Conservation (phyloP, 2,113 vertebrate species). For the Melanocharis versteri region DNA sequence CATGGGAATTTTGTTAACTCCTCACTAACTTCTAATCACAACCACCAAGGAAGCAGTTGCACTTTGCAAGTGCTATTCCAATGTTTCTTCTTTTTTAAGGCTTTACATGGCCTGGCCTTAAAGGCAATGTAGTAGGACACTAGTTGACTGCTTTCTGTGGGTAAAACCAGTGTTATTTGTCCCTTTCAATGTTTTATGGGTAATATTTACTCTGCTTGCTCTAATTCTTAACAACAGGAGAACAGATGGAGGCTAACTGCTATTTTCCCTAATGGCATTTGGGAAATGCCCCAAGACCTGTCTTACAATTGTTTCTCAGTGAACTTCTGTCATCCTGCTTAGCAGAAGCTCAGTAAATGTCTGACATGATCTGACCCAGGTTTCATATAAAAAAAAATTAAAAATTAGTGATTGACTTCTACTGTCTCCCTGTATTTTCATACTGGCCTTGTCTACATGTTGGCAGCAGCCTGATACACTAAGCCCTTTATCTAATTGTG, state of each 20-base stretch:
- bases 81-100: neutral
- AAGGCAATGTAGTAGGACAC: neutral
- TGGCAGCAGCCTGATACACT: neutral
- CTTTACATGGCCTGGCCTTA: neutral
- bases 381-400: neutral
- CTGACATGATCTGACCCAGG: neutral
- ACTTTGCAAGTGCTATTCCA: neutral
- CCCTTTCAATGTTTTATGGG: neutral
- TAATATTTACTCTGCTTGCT: neutral
- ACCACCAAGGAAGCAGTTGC: neutral
- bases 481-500: neutral
- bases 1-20: neutral
- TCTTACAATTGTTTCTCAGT: neutral
- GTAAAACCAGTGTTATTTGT: neutral
- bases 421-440: neutral
- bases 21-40: neutral
- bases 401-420: neutral
- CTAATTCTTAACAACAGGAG: neutral
- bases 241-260: neutral
- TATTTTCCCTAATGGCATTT: neutral
- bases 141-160: neutral
- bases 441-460: neutral
- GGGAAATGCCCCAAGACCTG: neutral
- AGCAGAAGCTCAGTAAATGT: neutral
- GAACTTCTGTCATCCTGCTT: neutral